Evolutionary conservation across 2,888 invertebrate species (phyloP).

Genomic region (Troides aeacus): DNA sequence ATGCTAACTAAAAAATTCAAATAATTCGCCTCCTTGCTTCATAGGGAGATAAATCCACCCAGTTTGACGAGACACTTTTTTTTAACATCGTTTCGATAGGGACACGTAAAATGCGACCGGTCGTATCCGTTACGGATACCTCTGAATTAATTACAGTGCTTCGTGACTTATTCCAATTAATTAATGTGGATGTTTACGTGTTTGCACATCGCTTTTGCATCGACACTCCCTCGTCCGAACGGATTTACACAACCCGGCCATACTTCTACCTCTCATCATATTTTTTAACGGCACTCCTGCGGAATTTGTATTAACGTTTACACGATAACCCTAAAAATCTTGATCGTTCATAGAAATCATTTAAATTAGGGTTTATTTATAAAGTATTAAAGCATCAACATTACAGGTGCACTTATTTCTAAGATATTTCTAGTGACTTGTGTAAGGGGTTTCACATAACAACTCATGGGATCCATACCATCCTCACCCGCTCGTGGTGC

Average conservation of each 20-base stretch:
- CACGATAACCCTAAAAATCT: too few species aligned
- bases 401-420: too few species aligned
- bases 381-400: too few species aligned
- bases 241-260: constrained; percentile 1
- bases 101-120: constrained; percentile 29
- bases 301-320: background rate
- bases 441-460: too few species aligned
- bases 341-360: too few species aligned
- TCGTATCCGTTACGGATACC: constrained; percentile 30
- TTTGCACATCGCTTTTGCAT: constrained; percentile 25
- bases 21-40: constrained; percentile 28
- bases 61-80: constrained; percentile 27
- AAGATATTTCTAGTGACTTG: too few species aligned
- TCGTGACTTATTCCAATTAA: constrained; percentile 25
- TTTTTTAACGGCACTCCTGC: background rate
- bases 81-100: constrained; percentile 26
- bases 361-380: too few species aligned
- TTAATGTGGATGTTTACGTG: constrained; percentile 25
- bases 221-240: constrained; percentile 18
- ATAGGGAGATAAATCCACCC: constrained; percentile 27
- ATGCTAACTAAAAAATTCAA: constrained; percentile 26
- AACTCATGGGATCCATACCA: too few species aligned
- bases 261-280: background rate
- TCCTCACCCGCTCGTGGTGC: too few species aligned
- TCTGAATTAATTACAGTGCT: constrained; percentile 28